Evolutionary conservation across 1,140 invertebrate species (phyloP).

Genomic region (Carposina sasakii): DNA sequence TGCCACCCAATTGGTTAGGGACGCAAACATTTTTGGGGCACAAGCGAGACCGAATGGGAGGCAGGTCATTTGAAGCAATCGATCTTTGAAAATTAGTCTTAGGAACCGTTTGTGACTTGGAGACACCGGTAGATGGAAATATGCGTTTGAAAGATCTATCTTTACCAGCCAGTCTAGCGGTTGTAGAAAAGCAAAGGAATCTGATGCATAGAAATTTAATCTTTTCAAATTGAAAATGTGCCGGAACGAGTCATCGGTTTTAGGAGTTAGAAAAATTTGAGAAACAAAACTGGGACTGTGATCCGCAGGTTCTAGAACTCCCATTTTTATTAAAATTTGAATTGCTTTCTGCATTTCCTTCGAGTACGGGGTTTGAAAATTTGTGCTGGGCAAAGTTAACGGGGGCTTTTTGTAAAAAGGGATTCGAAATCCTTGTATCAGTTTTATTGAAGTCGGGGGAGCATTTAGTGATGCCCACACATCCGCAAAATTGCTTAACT

Average conservation of each 20-base stretch:
- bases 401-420: too few relatives aligned
- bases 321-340: background rate
- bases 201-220: slow-evolving; percentile 25
- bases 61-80: background rate
- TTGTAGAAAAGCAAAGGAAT: slow-evolving; percentile 33
- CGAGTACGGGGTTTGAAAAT: slow-evolving; percentile 8
- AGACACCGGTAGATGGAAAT: slow-evolving; percentile 49
- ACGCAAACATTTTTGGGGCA: slow-evolving; percentile 1
- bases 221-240: slow-evolving; percentile 33
- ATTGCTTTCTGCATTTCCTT: slow-evolving; percentile 13
- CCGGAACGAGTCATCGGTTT: slow-evolving; percentile 2
- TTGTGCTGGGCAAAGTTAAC: too few relatives aligned
- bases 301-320: background rate
- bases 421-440: slow-evolving; percentile 1
- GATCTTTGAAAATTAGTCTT: slow-evolving; percentile 8
- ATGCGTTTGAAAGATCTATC: slow-evolving; percentile 5
- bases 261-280: background rate
- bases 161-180: slow-evolving; percentile 4
- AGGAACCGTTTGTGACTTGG: slow-evolving; percentile 17
- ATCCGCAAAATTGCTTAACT: background rate
- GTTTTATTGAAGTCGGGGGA: slow-evolving; percentile 4
- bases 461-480: slow-evolving; percentile 1
- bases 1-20: background rate
- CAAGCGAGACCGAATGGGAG: background rate
- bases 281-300: slow-evolving; percentile 21